Conservation (phyloP, 1,140 invertebrate species). For the Drosophila sucinea region DNA sequence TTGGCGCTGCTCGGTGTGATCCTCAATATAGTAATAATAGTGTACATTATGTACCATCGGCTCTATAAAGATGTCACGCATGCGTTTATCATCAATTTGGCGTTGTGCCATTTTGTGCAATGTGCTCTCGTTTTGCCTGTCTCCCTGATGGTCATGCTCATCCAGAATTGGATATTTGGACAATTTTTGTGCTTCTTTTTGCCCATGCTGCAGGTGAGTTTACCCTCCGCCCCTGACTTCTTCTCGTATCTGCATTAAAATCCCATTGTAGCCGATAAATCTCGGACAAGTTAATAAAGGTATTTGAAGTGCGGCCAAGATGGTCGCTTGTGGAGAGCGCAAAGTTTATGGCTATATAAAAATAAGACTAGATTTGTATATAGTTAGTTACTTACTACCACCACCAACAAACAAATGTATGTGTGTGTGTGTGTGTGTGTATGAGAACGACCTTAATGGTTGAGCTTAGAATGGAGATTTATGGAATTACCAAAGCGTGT, state of each 20-base stretch:
- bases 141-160: slow-evolving; percentile 87
- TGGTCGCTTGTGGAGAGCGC: neutral
- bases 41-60: slow-evolving; percentile 86
- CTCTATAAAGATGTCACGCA: slow-evolving; percentile 87
- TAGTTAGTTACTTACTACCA: neutral
- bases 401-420: neutral
- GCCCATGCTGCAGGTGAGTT: slow-evolving; percentile 89
- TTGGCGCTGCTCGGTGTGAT: slow-evolving; percentile 85
- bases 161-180: slow-evolving; percentile 90
- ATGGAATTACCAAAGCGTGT: slow-evolving; percentile 1
- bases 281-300: slow-evolving; percentile 9
- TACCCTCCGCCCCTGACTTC: neutral
- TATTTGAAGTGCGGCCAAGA: neutral
- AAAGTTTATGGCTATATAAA: slow-evolving; percentile 1
- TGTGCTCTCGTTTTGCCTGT: slow-evolving; percentile 88
- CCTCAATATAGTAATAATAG: slow-evolving; percentile 86
- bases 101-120: slow-evolving; percentile 88
- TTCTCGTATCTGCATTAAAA: neutral
- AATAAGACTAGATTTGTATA: slow-evolving; percentile 10
- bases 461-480: slow-evolving; percentile 3
- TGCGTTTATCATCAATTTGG: slow-evolving; percentile 88
- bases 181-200: slow-evolving; percentile 90
- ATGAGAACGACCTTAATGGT: neutral
- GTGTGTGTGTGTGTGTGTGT: too few species aligned
- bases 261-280: slow-evolving; percentile 2